Percentiles rank a stretch among this genome's conserved stretches.
phyloP scores from a whole-genome alignment of 2,797 vertebrate genomes.

The Coracias cyanogaster region DNA sequence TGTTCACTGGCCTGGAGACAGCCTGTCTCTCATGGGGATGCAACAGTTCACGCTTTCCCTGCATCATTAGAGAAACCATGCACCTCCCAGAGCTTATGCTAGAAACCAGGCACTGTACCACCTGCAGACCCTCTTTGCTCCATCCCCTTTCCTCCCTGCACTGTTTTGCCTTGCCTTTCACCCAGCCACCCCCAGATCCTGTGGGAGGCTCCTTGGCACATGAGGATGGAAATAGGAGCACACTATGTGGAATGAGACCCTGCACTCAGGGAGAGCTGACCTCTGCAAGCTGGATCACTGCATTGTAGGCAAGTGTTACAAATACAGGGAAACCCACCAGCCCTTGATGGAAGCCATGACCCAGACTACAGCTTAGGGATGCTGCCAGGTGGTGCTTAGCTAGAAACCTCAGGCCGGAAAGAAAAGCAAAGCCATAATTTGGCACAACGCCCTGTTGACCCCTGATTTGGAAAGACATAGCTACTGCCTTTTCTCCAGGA shows the following conservation, averaged over 20 bases:
- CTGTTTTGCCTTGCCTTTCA: rapidly evolving
- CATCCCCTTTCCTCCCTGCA: rapidly evolving
- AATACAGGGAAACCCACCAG: not conserved
- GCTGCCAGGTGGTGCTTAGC: not conserved
- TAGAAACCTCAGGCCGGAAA: not conserved
- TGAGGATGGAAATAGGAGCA: not conserved
- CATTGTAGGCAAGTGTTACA: not conserved
- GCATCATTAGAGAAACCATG: not conserved
- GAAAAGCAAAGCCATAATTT: not conserved
- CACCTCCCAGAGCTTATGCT: not conserved
- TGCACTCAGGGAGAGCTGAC: not conserved
- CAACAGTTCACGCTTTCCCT: not conserved
- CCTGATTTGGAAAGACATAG: not conserved
- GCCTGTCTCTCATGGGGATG: not conserved
- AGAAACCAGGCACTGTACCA: not conserved
- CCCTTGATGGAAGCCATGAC: not conserved
- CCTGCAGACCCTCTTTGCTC: not conserved
- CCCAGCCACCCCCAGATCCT: not conserved
- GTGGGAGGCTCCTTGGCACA: not conserved
- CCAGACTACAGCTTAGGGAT: not conserved
- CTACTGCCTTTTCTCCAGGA: not conserved
- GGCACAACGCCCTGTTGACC: not conserved
- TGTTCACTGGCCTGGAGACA: not conserved
- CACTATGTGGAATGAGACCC: not conserved
- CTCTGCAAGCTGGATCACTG: not conserved